Conservation (phyloP, 2,113 vertebrate genomes). For the Octodon degus region DNA sequence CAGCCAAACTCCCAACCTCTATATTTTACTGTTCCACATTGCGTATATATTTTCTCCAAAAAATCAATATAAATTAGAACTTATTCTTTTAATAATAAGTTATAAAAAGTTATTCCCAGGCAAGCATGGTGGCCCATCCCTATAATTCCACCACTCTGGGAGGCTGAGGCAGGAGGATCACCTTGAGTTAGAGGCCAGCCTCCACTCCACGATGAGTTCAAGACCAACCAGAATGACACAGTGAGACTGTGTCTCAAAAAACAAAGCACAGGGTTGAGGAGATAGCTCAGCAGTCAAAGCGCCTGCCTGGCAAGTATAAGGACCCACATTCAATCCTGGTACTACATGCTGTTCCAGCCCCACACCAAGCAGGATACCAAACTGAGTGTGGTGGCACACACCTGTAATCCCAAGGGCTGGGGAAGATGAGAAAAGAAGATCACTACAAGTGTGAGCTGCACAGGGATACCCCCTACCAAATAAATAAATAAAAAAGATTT, state of each 20-base stretch:
- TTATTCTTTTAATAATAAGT: not conserved
- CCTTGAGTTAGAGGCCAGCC: not conserved
- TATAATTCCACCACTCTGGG: not conserved
- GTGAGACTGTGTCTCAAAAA: not conserved
- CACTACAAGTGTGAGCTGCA: no score
- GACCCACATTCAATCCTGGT: no score
- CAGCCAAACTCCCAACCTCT: not conserved
- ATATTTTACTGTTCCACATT: not conserved
- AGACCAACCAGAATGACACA: not conserved
- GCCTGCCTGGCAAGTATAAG: no score
- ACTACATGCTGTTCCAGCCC: no score
- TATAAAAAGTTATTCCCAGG: not conserved
- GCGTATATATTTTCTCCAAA: constrained; percentile 19
- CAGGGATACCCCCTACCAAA: no score
- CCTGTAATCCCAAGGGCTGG: no score
- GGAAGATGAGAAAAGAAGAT: no score
- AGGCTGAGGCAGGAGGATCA: not conserved
- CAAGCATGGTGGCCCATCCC: not conserved
- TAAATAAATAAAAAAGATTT: no score
- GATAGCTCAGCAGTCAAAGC: no score
- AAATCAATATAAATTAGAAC: constrained; percentile 46
- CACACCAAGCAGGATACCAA: no score
- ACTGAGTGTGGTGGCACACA: no score
- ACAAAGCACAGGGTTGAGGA: not conserved
- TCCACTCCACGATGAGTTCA: not conserved